Conservation (phyloP, 2,113 vertebrate genomes). For the Epinephelus fuscoguttatus region DNA sequence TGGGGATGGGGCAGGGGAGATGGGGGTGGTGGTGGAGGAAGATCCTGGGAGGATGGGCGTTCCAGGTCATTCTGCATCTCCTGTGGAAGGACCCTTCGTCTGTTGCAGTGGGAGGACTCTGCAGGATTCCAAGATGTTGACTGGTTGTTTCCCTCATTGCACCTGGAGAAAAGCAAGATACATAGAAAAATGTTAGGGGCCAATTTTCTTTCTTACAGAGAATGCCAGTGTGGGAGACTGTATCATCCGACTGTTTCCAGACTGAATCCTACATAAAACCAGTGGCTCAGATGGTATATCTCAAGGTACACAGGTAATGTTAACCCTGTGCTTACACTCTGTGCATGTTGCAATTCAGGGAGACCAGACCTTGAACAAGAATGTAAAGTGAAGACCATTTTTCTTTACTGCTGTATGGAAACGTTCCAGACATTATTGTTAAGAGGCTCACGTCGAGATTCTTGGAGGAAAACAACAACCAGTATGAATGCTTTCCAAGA, state of each 20-base stretch:
- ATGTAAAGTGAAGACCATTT: background rate
- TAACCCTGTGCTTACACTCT: background rate
- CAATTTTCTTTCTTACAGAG: background rate
- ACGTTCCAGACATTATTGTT: conserved; percentile 2
- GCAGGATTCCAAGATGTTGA: conserved; percentile 89
- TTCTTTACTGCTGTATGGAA: background rate
- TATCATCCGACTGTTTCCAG: background rate
- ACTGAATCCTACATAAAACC: background rate
- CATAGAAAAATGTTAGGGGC: conserved; percentile 14
- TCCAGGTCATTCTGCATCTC: conserved; percentile 88
- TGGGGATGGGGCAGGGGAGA: conserved; percentile 74
- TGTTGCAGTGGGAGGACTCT: conserved; percentile 85
- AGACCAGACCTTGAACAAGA: background rate
- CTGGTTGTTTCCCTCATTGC: conserved; percentile 89
- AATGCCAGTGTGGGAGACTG: background rate
- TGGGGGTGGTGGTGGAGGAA: conserved; percentile 73
- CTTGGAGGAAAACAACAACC: background rate
- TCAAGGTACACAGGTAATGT: background rate
- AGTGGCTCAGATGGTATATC: background rate
- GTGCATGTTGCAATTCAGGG: background rate
- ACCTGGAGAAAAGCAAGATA: conserved; percentile 80
- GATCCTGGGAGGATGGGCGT: conserved; percentile 83
- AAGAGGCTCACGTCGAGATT: background rate
- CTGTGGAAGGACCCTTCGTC: conserved; percentile 82
- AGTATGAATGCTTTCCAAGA: conserved; percentile 2